Conservation (phyloP, 2,113 vertebrate species). For the Oncorhynchus kisutch region DNA sequence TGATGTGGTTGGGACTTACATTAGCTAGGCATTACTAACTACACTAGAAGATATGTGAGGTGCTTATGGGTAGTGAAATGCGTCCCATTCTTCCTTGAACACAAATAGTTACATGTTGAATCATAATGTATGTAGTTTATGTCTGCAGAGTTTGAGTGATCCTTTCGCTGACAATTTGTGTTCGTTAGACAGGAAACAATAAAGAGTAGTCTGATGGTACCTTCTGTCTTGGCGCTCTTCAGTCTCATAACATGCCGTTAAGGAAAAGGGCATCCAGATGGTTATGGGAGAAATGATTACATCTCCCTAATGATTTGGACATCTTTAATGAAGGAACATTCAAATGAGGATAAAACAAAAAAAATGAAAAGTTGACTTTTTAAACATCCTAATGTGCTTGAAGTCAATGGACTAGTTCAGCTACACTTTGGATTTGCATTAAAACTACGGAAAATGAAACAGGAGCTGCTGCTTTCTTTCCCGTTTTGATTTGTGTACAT, state of each 20-base stretch:
- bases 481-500: neutral
- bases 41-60: too few species aligned
- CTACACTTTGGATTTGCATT: too few species aligned
- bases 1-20: too few species aligned
- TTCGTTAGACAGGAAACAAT: constrained; percentile 4
- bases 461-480: too few species aligned
- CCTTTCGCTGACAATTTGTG: neutral
- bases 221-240: neutral
- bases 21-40: too few species aligned
- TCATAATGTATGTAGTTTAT: neutral
- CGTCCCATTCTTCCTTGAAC: neutral
- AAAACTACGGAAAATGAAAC: too few species aligned
- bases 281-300: neutral
- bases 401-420: too few species aligned
- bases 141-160: neutral
- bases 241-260: neutral
- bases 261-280: constrained; percentile 10
- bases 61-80: too few species aligned
- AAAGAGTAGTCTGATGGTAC: neutral
- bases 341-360: neutral
- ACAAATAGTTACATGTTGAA: neutral
- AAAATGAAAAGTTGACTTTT: too few species aligned
- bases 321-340: neutral
- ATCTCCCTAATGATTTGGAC: neutral
- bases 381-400: too few species aligned